Conservation (phyloP, 2,113 vertebrate species). For the Cyanoramphus novaezelandiae region DNA sequence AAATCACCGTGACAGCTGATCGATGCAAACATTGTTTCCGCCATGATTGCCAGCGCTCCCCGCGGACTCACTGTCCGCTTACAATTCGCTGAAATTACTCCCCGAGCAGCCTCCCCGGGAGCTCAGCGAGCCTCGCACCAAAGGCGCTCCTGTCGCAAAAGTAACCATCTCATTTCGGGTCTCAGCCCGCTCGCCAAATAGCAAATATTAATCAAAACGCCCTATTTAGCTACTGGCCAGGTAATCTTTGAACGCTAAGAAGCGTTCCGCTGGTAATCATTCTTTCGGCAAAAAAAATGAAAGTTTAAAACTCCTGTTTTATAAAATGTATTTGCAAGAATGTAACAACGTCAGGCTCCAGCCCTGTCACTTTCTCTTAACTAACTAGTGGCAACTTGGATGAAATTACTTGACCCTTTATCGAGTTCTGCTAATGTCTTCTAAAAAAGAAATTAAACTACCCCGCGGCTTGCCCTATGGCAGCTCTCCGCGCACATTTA, state of each 20-base stretch:
- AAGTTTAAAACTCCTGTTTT: slow-evolving; percentile 71
- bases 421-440: slow-evolving; percentile 89
- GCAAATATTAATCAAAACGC: slow-evolving; percentile 84
- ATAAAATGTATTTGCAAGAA: slow-evolving; percentile 67
- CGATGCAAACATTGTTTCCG: slow-evolving; percentile 99
- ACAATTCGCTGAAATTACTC: slow-evolving; percentile 96
- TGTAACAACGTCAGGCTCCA: slow-evolving; percentile 63
- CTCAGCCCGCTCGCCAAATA: slow-evolving; percentile 78
- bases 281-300: slow-evolving; percentile 62
- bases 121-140: slow-evolving; percentile 75
- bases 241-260: slow-evolving; percentile 70
- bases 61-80: slow-evolving; percentile 97
- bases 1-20: slow-evolving; percentile 99
- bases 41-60: slow-evolving; percentile 99
- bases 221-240: slow-evolving; percentile 71
- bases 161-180: slow-evolving; percentile 92
- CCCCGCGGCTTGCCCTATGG: slow-evolving; percentile 78
- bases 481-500: slow-evolving; percentile 80
- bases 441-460: slow-evolving; percentile 86
- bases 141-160: slow-evolving; percentile 84
- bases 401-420: slow-evolving; percentile 92
- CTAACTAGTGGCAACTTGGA: slow-evolving; percentile 85
- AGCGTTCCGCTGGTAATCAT: slow-evolving; percentile 62
- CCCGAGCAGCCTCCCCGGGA: slow-evolving; percentile 82
- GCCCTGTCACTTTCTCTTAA: slow-evolving; percentile 81